Percentiles rank a stretch among this genome's conserved stretches.
phyloP scores from a whole-genome alignment of 2,888 invertebrate genomes.

The Drosophila birchii region DNA sequence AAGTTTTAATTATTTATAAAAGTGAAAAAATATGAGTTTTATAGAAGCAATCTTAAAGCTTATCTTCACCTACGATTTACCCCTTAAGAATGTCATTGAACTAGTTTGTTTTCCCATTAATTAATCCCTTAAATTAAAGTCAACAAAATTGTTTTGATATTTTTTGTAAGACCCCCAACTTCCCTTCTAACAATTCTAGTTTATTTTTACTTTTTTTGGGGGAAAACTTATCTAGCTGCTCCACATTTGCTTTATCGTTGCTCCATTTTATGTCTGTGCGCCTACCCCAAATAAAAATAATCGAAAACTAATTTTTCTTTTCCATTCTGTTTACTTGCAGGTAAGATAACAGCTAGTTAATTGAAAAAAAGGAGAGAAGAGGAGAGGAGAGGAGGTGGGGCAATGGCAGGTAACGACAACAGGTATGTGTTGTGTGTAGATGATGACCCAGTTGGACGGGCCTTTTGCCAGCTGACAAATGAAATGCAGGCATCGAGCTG shows the following conservation, averaged over 20 bases:
- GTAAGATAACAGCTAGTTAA: slow-evolving; percentile 41
- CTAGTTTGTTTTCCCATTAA: not conserved
- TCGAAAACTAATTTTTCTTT: slow-evolving; percentile 35
- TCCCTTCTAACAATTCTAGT: not conserved
- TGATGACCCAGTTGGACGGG: slow-evolving; percentile 57
- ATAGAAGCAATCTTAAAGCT: not conserved
- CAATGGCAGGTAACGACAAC: slow-evolving; percentile 4
- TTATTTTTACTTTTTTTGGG: too few species aligned
- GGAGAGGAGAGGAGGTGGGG: not conserved
- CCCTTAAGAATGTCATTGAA: not conserved
- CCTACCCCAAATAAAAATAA: slow-evolving; percentile 37
- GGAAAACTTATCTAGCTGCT: not conserved
- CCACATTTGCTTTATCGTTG: slow-evolving; percentile 15
- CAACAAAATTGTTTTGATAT: too few species aligned
- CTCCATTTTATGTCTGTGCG: slow-evolving; percentile 9
- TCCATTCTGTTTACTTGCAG: slow-evolving; percentile 34
- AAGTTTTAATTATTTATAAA: too few species aligned
- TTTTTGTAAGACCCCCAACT: not conserved
- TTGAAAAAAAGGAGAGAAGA: slow-evolving; percentile 14
- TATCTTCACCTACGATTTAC: not conserved
- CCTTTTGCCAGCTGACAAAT: slow-evolving; percentile 53
- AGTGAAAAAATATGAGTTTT: too few species aligned
- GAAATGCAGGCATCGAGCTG: slow-evolving; percentile 49
- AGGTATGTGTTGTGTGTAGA: slow-evolving; percentile 20
- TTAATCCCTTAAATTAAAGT: not conserved